A percentile compares a stretch with the other conserved stretches of the same genome.
phyloP scores from a whole-genome alignment of 2,113 vertebrate genomes.

The Eidolon helvum region DNA sequence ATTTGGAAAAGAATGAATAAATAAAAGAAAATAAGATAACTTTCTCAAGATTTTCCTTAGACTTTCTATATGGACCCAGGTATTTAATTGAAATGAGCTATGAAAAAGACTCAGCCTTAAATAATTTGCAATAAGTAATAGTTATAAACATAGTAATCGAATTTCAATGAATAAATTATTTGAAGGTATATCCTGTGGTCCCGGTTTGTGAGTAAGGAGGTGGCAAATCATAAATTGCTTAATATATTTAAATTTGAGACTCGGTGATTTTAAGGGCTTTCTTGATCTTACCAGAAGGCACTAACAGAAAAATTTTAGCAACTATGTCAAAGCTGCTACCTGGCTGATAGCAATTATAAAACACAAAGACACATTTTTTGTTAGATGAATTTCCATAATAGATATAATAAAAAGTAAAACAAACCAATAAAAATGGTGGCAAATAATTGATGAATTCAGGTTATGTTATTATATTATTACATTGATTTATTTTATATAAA shows the following conservation, averaged over 20 bases:
- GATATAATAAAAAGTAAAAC: background rate
- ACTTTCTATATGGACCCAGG: background rate
- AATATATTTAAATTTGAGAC: background rate
- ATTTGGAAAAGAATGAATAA: background rate
- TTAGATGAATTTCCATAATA: background rate
- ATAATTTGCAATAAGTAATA: background rate
- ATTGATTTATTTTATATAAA: background rate
- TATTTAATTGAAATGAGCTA: background rate
- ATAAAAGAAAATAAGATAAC: background rate
- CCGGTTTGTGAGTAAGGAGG: background rate
- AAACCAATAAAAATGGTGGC: background rate
- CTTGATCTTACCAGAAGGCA: background rate
- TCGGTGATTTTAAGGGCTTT: background rate
- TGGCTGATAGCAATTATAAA: background rate
- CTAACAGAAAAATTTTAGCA: background rate
- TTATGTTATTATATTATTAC: background rate
- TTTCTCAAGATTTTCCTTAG: background rate
- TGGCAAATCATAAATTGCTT: background rate
- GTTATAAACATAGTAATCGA: background rate
- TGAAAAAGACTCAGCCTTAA: background rate
- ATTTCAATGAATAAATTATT: background rate
- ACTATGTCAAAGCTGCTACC: background rate
- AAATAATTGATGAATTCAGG: background rate
- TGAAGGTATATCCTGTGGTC: background rate
- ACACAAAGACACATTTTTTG: background rate